phyloP scores from a whole-genome alignment of 2,113 vertebrate species.

The Takifugu flavidus region DNA sequence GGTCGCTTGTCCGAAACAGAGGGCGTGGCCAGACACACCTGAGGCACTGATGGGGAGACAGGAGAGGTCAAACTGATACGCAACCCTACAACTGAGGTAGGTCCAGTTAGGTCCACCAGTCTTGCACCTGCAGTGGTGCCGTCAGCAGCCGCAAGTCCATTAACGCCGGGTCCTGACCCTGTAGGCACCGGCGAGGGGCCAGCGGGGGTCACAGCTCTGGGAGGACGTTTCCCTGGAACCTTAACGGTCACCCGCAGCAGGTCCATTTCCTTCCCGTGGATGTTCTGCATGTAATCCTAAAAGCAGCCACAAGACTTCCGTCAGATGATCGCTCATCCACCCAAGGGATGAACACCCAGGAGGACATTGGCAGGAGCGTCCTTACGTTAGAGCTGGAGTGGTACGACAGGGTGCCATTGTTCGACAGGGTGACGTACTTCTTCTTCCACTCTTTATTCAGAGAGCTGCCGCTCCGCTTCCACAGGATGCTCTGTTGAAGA shows the following conservation, averaged over 20 bases:
- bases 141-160: constrained; percentile 77
- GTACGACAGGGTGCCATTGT: constrained; percentile 88
- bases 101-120: background rate
- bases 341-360: background rate
- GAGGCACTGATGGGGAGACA: constrained; percentile 51
- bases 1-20: constrained; percentile 79
- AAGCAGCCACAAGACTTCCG: constrained; percentile 4
- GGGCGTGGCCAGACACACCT: constrained; percentile 74
- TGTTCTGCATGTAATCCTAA: constrained; percentile 89
- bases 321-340: background rate
- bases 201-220: constrained; percentile 83
- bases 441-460: constrained; percentile 99
- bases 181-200: constrained; percentile 70
- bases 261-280: constrained; percentile 93
- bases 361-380: constrained; percentile 5
- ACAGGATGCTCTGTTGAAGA: constrained; percentile 84
- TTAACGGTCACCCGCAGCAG: constrained; percentile 93
- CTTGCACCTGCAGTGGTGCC: constrained; percentile 62
- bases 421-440: constrained; percentile 91
- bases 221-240: constrained; percentile 92
- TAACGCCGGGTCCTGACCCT: constrained; percentile 78
- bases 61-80: background rate
- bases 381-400: constrained; percentile 93
- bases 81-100: too few species aligned
- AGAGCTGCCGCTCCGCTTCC: constrained; percentile 92